phyloP scores from a whole-genome alignment of 2,888 invertebrate species.

The Melanargia galathea region DNA sequence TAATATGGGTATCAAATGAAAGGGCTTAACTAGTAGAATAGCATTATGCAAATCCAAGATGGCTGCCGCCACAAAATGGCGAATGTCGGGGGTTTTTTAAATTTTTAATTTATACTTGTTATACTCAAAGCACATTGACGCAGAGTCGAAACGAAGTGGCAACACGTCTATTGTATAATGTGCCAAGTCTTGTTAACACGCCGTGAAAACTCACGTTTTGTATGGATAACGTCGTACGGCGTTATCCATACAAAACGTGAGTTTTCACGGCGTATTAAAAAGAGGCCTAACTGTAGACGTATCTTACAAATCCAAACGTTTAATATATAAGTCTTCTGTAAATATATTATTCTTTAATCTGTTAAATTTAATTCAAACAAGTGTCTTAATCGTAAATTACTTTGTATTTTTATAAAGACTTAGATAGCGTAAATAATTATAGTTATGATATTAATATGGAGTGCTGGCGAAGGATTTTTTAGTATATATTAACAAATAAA shows the following conservation, averaged over 20 bases:
- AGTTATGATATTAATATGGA: neutral
- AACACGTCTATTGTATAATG: neutral
- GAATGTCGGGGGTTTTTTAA: too few species aligned
- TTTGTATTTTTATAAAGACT: slow-evolving; percentile 70
- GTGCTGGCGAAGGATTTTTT: neutral
- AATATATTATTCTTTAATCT: slow-evolving; percentile 40
- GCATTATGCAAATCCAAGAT: too few species aligned
- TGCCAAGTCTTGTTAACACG: too few species aligned
- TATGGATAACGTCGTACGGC: too few species aligned
- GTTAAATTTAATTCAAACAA: slow-evolving; percentile 47
- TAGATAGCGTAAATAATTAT: slow-evolving; percentile 35
- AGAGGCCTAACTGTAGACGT: too few species aligned
- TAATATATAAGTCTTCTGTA: slow-evolving; percentile 44
- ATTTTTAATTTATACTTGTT: too few species aligned
- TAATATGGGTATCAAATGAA: too few species aligned
- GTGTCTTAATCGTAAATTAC: slow-evolving; percentile 65
- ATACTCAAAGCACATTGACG: neutral
- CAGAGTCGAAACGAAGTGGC: neutral
- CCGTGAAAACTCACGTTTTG: too few species aligned
- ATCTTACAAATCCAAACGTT: neutral
- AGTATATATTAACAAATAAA: neutral
- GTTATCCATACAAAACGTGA: too few species aligned
- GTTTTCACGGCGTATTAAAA: too few species aligned
- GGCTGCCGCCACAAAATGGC: too few species aligned
- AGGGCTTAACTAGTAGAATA: too few species aligned